Evolutionary conservation across 2,113 vertebrate species (phyloP).

Genomic region (Ophiodon elongatus): DNA sequence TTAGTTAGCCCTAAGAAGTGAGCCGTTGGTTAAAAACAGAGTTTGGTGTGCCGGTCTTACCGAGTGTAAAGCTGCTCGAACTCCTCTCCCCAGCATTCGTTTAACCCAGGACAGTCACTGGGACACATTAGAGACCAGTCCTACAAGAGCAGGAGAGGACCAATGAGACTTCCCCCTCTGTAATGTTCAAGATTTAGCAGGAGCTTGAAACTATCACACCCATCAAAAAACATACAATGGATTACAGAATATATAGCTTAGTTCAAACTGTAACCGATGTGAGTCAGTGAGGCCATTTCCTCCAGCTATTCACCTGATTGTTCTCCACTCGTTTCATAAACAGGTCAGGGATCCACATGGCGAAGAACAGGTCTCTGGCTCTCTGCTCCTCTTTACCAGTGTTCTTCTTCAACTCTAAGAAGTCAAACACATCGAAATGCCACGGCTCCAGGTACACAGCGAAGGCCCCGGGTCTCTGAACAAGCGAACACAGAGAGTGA

Average conservation of each 20-base stretch:
- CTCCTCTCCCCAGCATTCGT: conserved; percentile 96
- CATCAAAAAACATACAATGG: not conserved
- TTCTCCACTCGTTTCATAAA: conserved; percentile 97
- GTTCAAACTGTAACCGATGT: not conserved
- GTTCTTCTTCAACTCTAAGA: conserved; percentile 97
- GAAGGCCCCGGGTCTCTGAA: conserved; percentile 95
- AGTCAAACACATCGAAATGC: conserved; percentile 96
- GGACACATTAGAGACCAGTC: conserved; percentile 99
- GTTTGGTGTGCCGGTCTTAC: conserved; percentile 70
- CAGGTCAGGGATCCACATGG: conserved; percentile 97
- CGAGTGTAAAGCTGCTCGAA: conserved; percentile 95
- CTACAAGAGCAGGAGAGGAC: conserved; percentile 71
- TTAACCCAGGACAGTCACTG: conserved; percentile 92
- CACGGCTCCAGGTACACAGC: conserved; percentile 98
- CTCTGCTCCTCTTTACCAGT: conserved; percentile 97
- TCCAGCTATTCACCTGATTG: conserved; percentile 87
- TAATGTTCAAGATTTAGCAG: not conserved
- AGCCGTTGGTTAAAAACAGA: not conserved
- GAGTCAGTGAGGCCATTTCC: not conserved
- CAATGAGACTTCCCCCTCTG: not conserved
- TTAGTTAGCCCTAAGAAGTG: not conserved
- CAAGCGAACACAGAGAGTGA: not conserved
- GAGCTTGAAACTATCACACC: not conserved
- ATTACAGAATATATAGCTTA: not conserved
- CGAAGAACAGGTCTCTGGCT: conserved; percentile 96